These are phyloP conservation scores for Actinia equina DNA, from an alignment of 64 coral and sea anemone genomes.

Conservation along the genomic window DNA sequence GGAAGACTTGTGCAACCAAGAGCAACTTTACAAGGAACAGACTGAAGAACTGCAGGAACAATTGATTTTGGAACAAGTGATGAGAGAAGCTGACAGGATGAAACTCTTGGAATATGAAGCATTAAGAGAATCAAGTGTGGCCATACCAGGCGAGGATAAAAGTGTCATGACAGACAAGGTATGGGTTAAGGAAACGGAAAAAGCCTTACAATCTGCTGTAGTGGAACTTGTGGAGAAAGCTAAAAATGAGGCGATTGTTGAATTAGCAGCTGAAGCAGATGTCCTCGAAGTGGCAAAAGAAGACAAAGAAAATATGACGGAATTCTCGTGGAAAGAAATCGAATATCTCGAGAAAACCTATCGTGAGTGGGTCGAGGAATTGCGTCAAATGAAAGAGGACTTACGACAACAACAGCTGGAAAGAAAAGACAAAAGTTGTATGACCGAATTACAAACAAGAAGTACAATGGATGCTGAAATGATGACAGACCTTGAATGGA, in stretches of 20 bases:
- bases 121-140: neutral
- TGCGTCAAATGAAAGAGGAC: neutral
- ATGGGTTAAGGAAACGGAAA: neutral
- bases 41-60: neutral
- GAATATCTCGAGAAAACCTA: conserved; percentile 45
- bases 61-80: neutral
- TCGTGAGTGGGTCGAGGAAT: conserved; percentile 25
- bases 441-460: neutral
- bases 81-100: neutral
- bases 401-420: neutral
- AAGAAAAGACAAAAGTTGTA: conserved; percentile 31
- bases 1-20: neutral
- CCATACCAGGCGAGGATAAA: neutral
- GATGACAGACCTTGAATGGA: conserved; percentile 45
- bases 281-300: neutral
- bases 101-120: neutral
- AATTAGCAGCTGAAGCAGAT: neutral
- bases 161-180: neutral
- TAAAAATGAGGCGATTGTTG: neutral
- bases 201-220: neutral
- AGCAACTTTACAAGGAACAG: neutral
- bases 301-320: conserved; percentile 36
- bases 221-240: neutral
- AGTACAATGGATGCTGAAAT: neutral
- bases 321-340: conserved; percentile 45